Evolutionary conservation across 2,888 invertebrate genomes (phyloP), one percentile per base, ranked within the genome.

Genomic region (Limnephilus rhombicus): DNA sequence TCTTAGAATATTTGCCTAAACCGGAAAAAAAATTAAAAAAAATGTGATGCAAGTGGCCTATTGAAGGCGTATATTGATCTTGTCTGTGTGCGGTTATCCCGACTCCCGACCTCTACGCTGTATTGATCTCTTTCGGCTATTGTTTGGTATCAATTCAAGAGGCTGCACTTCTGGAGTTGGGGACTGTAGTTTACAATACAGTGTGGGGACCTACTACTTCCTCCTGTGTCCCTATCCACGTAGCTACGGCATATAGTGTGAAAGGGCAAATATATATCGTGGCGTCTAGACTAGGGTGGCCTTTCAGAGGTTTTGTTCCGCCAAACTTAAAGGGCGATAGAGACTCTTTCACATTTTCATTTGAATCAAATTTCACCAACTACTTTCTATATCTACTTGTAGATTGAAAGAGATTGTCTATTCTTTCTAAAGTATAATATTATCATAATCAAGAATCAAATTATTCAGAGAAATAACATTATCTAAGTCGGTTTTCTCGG

Each of bases 211-310:
- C 18, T 68, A 68, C 9, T 68, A 53, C 53, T 4, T 15, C 15
- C 68, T 68, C 68, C 68, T 24, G 24, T 68, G 24, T n/a, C 68
- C 9, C 7, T n/a, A 9, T 7, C 68, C 24, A 68, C 9, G n/a
- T 68, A n/a, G 9, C 68, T 68, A 68, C n/a, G 9, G 7, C n/a
- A 68, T 68, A 5, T 68, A 86, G 49, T 45, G 86, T 41, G 86
- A 45, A 86, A 86, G 86, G 86, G 86, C 49, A 86, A 83, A 83
- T 45, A 86, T 68, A 68, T 49, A 45, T 45, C 41, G 86, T 86
- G 13, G 24, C 45, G 86, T 86, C 86, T 86, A 86, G 86, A 86
- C 86, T n/a, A 86, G 86, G 86, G 86, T 86, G 86, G 45, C 86
- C 29, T 86, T 86, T 45, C n/a, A 49, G 29, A 86, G n/a, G 49